A percentile compares a stretch with the other conserved stretches of the same genome.
phyloP scores from a whole-genome alignment of 2,113 vertebrate genomes.

The Nothobranchius kuhntae region DNA sequence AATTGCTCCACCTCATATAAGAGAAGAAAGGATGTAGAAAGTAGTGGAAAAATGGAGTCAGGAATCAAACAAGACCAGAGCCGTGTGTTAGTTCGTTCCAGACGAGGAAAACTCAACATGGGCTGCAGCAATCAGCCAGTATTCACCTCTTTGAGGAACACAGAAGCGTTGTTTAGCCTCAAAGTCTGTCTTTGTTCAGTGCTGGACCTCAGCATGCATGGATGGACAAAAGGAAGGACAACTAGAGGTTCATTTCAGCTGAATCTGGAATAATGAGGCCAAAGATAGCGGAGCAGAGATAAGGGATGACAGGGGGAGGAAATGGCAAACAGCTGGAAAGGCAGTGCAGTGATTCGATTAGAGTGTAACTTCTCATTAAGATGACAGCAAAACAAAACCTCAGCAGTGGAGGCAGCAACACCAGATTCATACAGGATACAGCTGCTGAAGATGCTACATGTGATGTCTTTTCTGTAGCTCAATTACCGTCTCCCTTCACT shows the following conservation, averaged over 20 bases:
- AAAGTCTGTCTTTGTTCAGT: constrained; percentile 39
- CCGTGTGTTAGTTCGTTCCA: constrained; percentile 24
- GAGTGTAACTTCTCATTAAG: constrained; percentile 52
- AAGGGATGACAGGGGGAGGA: constrained; percentile 58
- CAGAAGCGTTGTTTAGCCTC: constrained; percentile 49
- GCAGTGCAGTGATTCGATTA: constrained; percentile 52
- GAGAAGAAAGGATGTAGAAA: constrained; percentile 22
- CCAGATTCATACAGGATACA: constrained; percentile 5
- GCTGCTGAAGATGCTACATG: constrained; percentile 1
- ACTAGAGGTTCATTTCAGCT: constrained; percentile 51
- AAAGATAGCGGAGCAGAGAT: constrained; percentile 47
- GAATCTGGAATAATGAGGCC: constrained; percentile 57
- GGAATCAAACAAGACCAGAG: constrained; percentile 36
- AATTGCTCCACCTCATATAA: constrained; percentile 13
- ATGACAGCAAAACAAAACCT: constrained; percentile 33
- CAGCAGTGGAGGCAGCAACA: background rate
- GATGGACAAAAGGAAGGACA: constrained; percentile 19
- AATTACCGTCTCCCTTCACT: constrained; percentile 19
- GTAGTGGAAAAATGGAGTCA: constrained; percentile 29
- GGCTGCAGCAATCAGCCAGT: constrained; percentile 42
- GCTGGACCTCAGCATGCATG: constrained; percentile 42
- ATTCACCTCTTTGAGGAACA: constrained; percentile 48
- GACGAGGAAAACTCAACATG: constrained; percentile 27
- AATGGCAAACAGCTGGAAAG: constrained; percentile 59
- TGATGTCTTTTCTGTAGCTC: background rate